Evolutionary conservation across 2,797 vertebrate species (phyloP), one percentile per base, ranked within the genome.

Genomic region (Cuniculus paca): DNA sequence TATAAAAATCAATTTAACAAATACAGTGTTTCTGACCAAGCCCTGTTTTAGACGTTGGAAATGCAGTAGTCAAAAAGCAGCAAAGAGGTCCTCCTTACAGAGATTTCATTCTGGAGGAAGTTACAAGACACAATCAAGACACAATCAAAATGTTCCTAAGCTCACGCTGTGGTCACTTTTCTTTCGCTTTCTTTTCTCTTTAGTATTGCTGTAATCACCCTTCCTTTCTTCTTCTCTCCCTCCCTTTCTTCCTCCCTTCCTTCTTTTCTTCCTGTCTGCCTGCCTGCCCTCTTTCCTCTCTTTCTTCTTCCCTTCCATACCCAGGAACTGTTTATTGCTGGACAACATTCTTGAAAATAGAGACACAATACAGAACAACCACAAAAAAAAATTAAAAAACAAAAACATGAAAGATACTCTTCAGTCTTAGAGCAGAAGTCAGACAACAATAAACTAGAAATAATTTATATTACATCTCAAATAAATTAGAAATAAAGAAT

Each of bases 91-190:
- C 2, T 1, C 17, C 16, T 88, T 58, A 74, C 9, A 65, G 87
- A 34, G 20, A 19, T 80, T 72, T 83, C 4, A 52, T 81, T 84
- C 74, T 89, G 28, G 28, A 72, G 4, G 36, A 89, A 20, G 16
- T 92, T 56, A 91, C 19, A 91, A 50, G 68, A 75, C 2, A n/a
- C 20, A 61, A 56, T 77, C 52, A 88, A 50, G 26, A 68, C 2
- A 52, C 31, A 83, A 83, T 17, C 39, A 79, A 68, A 91, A 77
- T 75, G 65, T 70, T 36, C 56, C 36, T 95, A 48, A 94, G 58
- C 31, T 70, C 34, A 20, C 50, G 58, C n/a, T 52, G 48, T 24
- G 36, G 26, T 36, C 80, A 56, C 20, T 56, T 56, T 56, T 20
- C 54, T 48, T 48, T n/a, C n/a, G n/a, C 52, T 52, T 52, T 54